These are phyloP conservation scores for Cardiocondyla obscurior DNA, from an alignment of 1,140 invertebrate species.

Conservation along the genomic window DNA sequence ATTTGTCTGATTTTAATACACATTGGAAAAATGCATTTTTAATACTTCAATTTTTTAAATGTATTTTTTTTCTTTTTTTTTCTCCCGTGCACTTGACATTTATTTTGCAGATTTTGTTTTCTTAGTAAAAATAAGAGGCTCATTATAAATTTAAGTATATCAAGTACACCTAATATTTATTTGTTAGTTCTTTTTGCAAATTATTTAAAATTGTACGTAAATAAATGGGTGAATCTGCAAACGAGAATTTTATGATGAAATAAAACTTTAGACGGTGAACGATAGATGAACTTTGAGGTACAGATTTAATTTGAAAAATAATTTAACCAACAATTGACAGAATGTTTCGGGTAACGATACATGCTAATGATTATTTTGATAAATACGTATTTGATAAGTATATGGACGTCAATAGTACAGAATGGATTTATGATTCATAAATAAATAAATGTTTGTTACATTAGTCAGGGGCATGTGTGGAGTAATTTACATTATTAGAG, in stretches of 20 bases:
- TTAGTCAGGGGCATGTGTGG: not conserved
- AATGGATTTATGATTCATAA: constrained; percentile 37
- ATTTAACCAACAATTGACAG: constrained; percentile 7
- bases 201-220: not conserved
- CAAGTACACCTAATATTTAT: not conserved
- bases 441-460: constrained; percentile 42
- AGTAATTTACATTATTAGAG: constrained; percentile 42
- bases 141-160: not conserved
- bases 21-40: not conserved
- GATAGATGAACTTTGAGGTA: constrained; percentile 6
- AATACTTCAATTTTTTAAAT: too few species aligned
- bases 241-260: not conserved
- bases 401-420: not conserved
- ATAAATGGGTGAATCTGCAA: not conserved
- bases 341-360: not conserved
- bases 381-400: not conserved
- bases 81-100: too few species aligned
- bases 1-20: not conserved
- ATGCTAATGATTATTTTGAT: constrained; percentile 19
- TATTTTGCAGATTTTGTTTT: too few species aligned
- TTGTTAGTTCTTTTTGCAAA: not conserved
- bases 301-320: not conserved
- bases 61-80: too few species aligned
- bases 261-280: too few species aligned
- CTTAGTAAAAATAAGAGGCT: not conserved